phyloP scores from a whole-genome alignment of 2,113 vertebrate genomes.

The Apistogramma diplotaenia region DNA sequence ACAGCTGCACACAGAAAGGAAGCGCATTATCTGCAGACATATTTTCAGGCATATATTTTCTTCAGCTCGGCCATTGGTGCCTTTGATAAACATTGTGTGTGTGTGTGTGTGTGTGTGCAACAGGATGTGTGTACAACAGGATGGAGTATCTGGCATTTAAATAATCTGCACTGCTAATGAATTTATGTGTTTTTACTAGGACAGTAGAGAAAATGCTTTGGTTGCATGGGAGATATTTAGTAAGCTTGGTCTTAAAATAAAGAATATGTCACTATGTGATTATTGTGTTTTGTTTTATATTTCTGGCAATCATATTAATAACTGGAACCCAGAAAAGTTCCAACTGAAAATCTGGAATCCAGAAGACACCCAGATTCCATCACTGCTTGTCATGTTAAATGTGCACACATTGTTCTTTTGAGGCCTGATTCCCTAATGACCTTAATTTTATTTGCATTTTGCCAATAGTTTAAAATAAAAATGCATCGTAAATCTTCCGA shows the following conservation, averaged over 20 bases:
- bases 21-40: background rate
- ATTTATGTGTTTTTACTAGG: background rate
- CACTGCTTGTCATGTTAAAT: background rate
- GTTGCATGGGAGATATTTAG: background rate
- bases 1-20: background rate
- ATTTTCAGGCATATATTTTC: too few relatives aligned
- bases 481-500: background rate
- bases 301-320: background rate
- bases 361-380: background rate
- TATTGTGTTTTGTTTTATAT: background rate
- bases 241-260: background rate
- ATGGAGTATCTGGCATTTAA: too few relatives aligned
- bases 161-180: background rate
- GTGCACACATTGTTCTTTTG: background rate
- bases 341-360: background rate
- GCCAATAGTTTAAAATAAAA: background rate
- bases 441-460: background rate
- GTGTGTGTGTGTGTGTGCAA: too few relatives aligned
- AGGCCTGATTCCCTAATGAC: background rate
- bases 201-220: background rate
- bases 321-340: constrained; percentile 1
- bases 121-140: too few relatives aligned
- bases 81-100: too few relatives aligned
- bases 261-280: background rate
- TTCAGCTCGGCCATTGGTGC: too few relatives aligned